These are phyloP conservation scores for Amphilophus citrinellus DNA, from an alignment of 2,113 vertebrate species.

Conservation along the genomic window DNA sequence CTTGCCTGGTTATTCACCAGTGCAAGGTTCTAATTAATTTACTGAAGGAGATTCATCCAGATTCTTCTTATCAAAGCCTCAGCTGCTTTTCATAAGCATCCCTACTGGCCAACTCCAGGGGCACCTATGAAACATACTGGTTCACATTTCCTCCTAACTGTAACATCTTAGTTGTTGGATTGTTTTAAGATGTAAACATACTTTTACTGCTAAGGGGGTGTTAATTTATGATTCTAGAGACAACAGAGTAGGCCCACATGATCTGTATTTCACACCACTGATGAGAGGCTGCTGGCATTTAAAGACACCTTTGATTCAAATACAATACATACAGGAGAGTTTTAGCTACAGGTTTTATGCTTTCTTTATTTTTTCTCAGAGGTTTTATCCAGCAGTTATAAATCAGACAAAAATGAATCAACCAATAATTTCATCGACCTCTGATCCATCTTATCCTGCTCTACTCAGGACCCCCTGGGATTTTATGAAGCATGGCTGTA, in stretches of 20 bases:
- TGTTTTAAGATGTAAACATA: background rate
- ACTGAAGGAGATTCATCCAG: background rate
- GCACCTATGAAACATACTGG: too few species aligned
- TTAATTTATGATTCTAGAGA: background rate
- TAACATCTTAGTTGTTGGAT: background rate
- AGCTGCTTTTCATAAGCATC: too few species aligned
- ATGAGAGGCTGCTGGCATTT: background rate
- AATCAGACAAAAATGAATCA: background rate
- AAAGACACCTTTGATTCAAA: background rate
- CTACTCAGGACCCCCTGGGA: background rate
- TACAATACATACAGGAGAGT: background rate
- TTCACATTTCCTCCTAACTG: background rate
- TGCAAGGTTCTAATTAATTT: background rate
- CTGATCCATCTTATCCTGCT: background rate
- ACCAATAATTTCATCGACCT: background rate
- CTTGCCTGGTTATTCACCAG: background rate
- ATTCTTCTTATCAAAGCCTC: too few species aligned
- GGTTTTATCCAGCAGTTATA: background rate
- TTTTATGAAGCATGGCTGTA: background rate
- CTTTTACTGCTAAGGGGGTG: background rate
- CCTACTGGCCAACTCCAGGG: too few species aligned
- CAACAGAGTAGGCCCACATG: too few species aligned
- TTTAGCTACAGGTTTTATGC: background rate
- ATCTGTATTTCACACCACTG: background rate
- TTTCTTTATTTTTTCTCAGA: background rate